Conservation (phyloP, 1,140 invertebrate species). For the Drosophila hydei region DNA sequence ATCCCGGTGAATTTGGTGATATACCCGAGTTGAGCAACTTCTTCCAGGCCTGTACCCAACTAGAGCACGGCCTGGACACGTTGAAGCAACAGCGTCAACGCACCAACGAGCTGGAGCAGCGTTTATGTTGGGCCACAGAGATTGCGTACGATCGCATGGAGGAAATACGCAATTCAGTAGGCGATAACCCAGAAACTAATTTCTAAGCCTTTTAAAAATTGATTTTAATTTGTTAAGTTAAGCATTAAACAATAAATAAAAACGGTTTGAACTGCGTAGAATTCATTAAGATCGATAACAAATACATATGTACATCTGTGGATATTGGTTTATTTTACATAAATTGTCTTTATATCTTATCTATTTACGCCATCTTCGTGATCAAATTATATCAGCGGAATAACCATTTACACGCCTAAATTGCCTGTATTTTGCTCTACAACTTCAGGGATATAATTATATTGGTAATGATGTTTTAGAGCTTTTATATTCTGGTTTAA, state of each 20-base stretch:
- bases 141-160: conserved; percentile 70
- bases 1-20: conserved; percentile 80
- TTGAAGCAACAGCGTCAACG: conserved; percentile 61
- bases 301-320: too few relatives aligned
- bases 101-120: conserved; percentile 61
- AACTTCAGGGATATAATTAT: too few relatives aligned
- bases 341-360: too few relatives aligned
- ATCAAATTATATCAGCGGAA: too few relatives aligned
- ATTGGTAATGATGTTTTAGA: background rate
- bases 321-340: too few relatives aligned
- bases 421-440: too few relatives aligned
- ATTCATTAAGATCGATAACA: background rate
- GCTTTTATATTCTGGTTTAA: background rate
- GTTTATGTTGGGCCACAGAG: conserved; percentile 65
- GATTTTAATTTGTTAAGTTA: conserved; percentile 1
- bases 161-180: conserved; percentile 67
- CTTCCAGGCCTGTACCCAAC: conserved; percentile 69
- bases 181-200: conserved; percentile 50
- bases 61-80: conserved; percentile 69
- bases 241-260: background rate
- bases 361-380: too few relatives aligned
- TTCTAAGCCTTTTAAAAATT: conserved; percentile 43
- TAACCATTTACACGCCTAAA: too few relatives aligned
- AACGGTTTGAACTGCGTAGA: background rate
- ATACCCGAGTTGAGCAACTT: conserved; percentile 78